A percentile compares a stretch with the other conserved stretches of the same genome.
Conservation (phyloP, 2,888 invertebrate species). For the Myopa testacea region DNA sequence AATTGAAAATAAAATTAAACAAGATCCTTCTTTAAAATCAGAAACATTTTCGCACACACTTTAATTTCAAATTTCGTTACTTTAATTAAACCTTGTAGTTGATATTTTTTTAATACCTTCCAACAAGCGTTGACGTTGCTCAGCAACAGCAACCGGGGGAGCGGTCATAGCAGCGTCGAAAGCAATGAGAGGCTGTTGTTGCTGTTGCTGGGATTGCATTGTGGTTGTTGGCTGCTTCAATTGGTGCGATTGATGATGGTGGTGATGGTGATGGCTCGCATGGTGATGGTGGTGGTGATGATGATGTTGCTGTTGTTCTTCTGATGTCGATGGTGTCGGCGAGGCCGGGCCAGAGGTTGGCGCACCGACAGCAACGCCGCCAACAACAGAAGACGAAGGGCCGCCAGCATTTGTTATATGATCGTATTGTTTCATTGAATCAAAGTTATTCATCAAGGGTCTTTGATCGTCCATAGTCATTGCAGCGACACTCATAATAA, state of each 20-base stretch:
- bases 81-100: constrained; percentile 40
- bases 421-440: constrained; percentile 64
- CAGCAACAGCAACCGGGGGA: constrained; percentile 60
- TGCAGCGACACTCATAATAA: constrained; percentile 66
- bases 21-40: constrained; percentile 33
- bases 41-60: constrained; percentile 26
- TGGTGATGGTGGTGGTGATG: constrained; percentile 54
- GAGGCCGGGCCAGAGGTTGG: constrained; percentile 61
- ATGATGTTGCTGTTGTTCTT: constrained; percentile 55
- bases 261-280: constrained; percentile 48
- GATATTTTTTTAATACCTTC: constrained; percentile 65
- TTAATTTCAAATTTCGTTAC: constrained; percentile 39
- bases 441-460: constrained; percentile 67
- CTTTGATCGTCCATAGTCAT: constrained; percentile 68
- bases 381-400: constrained; percentile 43
- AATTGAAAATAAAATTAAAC: constrained; percentile 42
- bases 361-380: constrained; percentile 47
- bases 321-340: constrained; percentile 61
- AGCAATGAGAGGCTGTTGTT: constrained; percentile 54
- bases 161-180: constrained; percentile 58
- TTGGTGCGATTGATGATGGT: constrained; percentile 50
- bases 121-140: constrained; percentile 68
- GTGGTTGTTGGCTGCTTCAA: constrained; percentile 49
- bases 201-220: constrained; percentile 53
- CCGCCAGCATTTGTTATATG: constrained; percentile 52